Base-by-base conservation (phyloP, 2,113 vertebrate species). In the Astur gentilis region DNA sequence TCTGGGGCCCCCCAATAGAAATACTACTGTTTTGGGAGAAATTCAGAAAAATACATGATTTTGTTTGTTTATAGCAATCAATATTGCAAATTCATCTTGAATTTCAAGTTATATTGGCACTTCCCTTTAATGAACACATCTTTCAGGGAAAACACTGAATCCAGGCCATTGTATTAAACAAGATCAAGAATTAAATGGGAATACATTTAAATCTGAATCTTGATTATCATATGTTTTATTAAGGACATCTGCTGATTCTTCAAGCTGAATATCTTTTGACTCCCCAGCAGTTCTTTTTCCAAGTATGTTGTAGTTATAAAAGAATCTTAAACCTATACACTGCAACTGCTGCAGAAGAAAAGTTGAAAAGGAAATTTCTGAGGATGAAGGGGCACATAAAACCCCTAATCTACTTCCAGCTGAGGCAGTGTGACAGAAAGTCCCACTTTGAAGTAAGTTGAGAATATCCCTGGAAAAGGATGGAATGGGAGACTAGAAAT, bases 351-450 rank as follows among this genome's bases (percentile, higher is more conserved):
- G 60, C 21, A 60, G 50, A 91, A 83, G 49, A 93, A 64, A 78
- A 90, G 66, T 65, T 90, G 58, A 85, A 94, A 96, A 87, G 57
- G 64, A 89, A 73, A 87, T 91, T 90, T 96, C 75, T 78, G 58
- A 86, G 87, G 67, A 94, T 94, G 45, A 94, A 89, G 82, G 25
- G 77, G 20, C 42, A 72, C 61, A 54, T 81, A 93, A 83, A 93
- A 19, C 50, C 66, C 67, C 47, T 93, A 89, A 89, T 89, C 38
- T 94, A 50, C 55, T 90, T 95, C 82, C 82, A 95, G 23, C 61
- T 58, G 40, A 93, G 72, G 25, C 55, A 82, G 47, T 94, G 61
- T 81, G 84, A 87, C 52, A 94, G 44, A 79, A 89, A 87, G 34
- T 80, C 40, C 38, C 54, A 90, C 70, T 96, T 89, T 47, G 80